Evolutionary conservation across 2,888 invertebrate genomes (phyloP).

Genomic region (Cacoxenus indagator): DNA sequence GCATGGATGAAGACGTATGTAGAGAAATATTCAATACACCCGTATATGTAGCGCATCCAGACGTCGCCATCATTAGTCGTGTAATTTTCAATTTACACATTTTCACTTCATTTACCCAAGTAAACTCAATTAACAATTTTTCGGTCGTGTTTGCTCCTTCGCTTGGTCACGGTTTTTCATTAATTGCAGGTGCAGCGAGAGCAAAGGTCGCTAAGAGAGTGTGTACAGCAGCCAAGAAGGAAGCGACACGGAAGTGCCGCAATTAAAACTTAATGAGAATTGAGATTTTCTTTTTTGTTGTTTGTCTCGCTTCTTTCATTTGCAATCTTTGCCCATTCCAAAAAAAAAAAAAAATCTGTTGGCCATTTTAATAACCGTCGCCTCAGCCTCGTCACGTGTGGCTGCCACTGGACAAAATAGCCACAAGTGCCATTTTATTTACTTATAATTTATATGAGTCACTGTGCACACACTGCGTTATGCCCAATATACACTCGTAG

Average conservation of each 20-base stretch:
- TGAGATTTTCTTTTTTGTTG: neutral
- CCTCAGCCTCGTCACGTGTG: slow-evolving; percentile 52
- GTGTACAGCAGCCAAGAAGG: neutral
- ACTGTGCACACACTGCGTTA: slow-evolving; percentile 30
- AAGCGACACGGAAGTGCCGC: neutral
- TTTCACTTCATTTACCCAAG: slow-evolving; percentile 23
- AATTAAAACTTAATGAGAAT: slow-evolving; percentile 20
- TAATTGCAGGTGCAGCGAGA: neutral
- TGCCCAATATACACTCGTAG: neutral
- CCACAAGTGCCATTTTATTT: slow-evolving; percentile 31
- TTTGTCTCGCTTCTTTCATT: neutral
- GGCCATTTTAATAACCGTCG: neutral
- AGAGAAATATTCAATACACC: neutral
- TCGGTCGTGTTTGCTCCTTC: neutral
- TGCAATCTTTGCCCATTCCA: neutral
- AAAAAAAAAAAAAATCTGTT: neutral
- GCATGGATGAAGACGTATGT: neutral
- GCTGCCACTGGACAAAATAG: slow-evolving; percentile 41
- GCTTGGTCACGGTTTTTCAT: neutral
- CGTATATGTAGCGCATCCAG: neutral
- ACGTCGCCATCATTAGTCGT: neutral
- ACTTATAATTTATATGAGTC: slow-evolving; percentile 38
- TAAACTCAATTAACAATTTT: slow-evolving; percentile 22
- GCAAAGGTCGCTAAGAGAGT: neutral
- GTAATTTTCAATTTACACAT: slow-evolving; percentile 17